A percentile compares a stretch with the other conserved stretches of the same genome.
phyloP scores from a whole-genome alignment of 2,113 vertebrate genomes.

The Puntigrus tetrazona region DNA sequence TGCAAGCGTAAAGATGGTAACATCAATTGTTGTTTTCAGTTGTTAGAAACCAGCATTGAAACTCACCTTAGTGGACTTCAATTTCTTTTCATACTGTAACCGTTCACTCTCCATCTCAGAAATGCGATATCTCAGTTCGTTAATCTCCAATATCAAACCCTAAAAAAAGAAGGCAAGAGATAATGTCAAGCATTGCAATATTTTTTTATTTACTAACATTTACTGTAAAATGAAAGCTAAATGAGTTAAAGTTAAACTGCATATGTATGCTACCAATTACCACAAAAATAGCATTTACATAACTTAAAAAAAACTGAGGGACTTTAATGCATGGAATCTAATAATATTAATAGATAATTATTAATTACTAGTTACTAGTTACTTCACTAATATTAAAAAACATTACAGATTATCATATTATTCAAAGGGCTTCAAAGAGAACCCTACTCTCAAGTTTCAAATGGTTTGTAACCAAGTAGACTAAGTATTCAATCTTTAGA shows the following conservation, averaged over 20 bases:
- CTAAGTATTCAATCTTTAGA: background rate
- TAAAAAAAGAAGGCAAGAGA: too few relatives aligned
- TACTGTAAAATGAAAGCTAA: background rate
- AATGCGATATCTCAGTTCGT: conserved; percentile 85
- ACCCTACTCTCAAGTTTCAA: background rate
- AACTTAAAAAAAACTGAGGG: background rate
- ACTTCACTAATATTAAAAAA: too few relatives aligned
- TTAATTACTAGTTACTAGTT: too few relatives aligned
- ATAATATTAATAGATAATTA: background rate
- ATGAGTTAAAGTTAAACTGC: background rate
- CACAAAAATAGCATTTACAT: background rate
- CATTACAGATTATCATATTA: too few relatives aligned
- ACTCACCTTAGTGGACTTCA: conserved; percentile 94
- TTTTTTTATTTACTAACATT: background rate
- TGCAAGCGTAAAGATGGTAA: background rate
- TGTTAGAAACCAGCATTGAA: background rate
- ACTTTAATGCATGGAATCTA: background rate
- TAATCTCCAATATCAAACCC: conserved; percentile 91
- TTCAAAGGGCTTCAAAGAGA: background rate
- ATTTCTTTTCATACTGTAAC: conserved; percentile 92
- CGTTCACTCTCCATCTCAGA: conserved; percentile 90
- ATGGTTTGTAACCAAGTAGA: conserved; percentile 5
- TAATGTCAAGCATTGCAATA: background rate
- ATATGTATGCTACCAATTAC: background rate
- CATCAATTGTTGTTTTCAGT: background rate